Percentiles rank a stretch among this genome's conserved stretches.
phyloP scores from a whole-genome alignment of 2,113 vertebrate genomes.

The Pollachius pollachius region DNA sequence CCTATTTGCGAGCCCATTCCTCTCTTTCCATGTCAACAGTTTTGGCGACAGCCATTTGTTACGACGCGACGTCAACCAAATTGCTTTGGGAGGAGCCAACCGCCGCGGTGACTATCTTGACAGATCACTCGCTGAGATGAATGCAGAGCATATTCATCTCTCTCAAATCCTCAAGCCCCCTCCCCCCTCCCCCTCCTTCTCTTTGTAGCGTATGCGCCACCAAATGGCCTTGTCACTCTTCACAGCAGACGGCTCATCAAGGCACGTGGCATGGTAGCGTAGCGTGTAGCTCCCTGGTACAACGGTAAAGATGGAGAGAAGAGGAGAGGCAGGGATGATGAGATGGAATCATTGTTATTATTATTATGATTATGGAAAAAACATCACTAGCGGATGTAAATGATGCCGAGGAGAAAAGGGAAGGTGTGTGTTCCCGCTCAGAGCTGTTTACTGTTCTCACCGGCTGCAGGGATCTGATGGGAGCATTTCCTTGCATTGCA shows the following conservation, averaged over 20 bases:
- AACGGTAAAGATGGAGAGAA: slow-evolving; percentile 16
- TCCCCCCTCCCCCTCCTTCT: slow-evolving; percentile 11
- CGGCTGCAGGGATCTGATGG: too few species aligned
- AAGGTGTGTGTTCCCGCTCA: too few species aligned
- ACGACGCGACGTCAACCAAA: slow-evolving; percentile 51
- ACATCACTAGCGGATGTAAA: too few species aligned
- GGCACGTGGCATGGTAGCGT: slow-evolving; percentile 12
- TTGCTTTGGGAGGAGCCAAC: slow-evolving; percentile 55
- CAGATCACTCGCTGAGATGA: slow-evolving; percentile 48
- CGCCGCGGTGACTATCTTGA: slow-evolving; percentile 55
- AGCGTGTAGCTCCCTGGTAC: slow-evolving; percentile 32
- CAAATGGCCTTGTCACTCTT: slow-evolving; percentile 43
- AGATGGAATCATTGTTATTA: too few species aligned
- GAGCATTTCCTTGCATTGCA: too few species aligned
- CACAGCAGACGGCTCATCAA: slow-evolving; percentile 34
- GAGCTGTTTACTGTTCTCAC: too few species aligned
- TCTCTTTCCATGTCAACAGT: slow-evolving; percentile 56
- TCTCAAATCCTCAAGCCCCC: slow-evolving; percentile 13
- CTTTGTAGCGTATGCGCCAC: slow-evolving; percentile 43
- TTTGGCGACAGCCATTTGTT: slow-evolving; percentile 57
- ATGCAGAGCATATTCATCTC: slow-evolving; percentile 46
- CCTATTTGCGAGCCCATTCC: slow-evolving; percentile 59
- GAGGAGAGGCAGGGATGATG: too few species aligned
- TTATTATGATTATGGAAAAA: too few species aligned
- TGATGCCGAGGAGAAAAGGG: too few species aligned